Evolutionary conservation across 2,113 vertebrate genomes (phyloP), one percentile per base, ranked within the genome.

Genomic region (Neolamprologus longior): DNA sequence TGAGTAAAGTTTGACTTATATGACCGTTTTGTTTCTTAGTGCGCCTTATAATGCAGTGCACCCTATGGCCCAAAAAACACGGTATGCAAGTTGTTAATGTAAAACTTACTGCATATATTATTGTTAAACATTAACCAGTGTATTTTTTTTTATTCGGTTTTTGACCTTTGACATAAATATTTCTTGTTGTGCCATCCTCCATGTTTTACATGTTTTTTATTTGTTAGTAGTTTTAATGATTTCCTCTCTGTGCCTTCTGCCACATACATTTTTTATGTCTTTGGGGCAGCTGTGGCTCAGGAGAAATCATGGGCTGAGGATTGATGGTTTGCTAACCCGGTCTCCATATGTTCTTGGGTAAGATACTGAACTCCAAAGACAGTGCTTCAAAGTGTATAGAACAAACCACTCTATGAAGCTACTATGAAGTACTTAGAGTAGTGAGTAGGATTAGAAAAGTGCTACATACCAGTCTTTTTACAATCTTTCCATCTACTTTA

Each of bases 1-100:
- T 50, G 47, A 50, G 47, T 50, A 50, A 50, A 15, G 24, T 58
- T 58, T 28, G 7, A 28, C 24, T 57, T 57, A 5, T 3, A 15
- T 28, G 54, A 57, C 7, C 4, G 2, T 15, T 58, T 28, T 28
- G 24, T 58, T 58, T 58, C 55, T 58, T 58, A 28, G 1, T 58
- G 55, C 24, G 1, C 55, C 24, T 58, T 4, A 58, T 58, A 58
- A 58, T 28, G 55, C 24, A 1, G 2, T 31, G 55, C 0, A 0
- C 8, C 14, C 0, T 31, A 31, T 58, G 26, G 57, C 26, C 26
- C 1, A 0, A 28, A 58, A 58, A 17, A 31, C 1, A 58, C 1
- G 3, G 8, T 58, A 31, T 61, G 28, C 28, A 1, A 19, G 57
- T 61, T 11, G 1, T 63, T 19, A 33, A 63, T 63, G 58, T 63